phyloP scores from a whole-genome alignment of 2,113 vertebrate species.

The Trochalopteron elliotii region DNA sequence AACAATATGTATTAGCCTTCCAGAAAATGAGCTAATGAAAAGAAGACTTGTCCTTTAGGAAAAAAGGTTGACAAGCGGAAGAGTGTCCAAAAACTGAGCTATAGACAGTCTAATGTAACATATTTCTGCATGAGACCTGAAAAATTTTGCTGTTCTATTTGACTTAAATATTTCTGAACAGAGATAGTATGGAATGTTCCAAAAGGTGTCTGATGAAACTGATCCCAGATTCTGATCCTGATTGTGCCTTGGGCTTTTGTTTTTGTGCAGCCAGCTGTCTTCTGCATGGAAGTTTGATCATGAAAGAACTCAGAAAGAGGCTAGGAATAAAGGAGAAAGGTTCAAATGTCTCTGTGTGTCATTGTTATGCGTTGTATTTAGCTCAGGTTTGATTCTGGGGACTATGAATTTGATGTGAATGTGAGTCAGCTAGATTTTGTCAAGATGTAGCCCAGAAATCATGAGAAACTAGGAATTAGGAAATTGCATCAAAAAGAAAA shows the following conservation, averaged over 20 bases:
- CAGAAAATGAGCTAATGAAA: accelerated
- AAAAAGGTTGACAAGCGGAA: background rate
- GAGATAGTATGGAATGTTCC: background rate
- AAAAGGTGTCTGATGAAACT: background rate
- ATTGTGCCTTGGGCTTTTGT: background rate
- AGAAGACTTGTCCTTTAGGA: too few species aligned
- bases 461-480: background rate
- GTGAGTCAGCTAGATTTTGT: background rate
- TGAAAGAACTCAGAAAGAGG: background rate
- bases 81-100: background rate
- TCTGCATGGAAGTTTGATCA: background rate
- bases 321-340: background rate
- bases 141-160: background rate
- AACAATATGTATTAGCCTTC: background rate
- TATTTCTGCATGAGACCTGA: background rate
- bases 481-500: background rate
- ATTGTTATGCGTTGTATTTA: background rate
- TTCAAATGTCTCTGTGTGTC: background rate
- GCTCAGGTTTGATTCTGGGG: background rate
- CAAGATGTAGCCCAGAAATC: background rate
- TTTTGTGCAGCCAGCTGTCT: background rate
- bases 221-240: background rate
- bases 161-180: background rate
- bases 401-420: background rate
- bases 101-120: background rate